Percentiles rank a stretch among this genome's conserved stretches.
phyloP scores from a whole-genome alignment of 2,113 vertebrate species.

The Sander vitreus region DNA sequence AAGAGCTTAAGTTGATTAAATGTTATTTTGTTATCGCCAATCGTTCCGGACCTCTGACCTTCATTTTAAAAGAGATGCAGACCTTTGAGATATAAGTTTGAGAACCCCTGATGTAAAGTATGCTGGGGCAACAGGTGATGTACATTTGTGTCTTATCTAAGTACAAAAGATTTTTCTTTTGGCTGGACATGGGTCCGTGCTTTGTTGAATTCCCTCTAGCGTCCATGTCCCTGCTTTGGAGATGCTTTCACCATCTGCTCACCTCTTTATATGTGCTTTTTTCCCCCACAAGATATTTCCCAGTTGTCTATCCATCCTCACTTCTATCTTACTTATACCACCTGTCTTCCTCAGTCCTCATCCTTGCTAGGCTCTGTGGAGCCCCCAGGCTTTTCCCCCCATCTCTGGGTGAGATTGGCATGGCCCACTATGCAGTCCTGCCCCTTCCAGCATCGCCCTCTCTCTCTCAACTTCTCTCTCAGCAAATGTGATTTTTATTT shows the following conservation, averaged over 20 bases:
- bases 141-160: not conserved
- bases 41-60: too few species aligned
- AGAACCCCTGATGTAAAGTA: not conserved
- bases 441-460: conserved; percentile 42
- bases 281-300: not conserved
- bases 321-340: conserved; percentile 25
- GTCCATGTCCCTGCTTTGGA: not conserved
- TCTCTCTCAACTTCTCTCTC: conserved; percentile 40
- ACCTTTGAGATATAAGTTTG: too few species aligned
- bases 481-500: conserved; percentile 53
- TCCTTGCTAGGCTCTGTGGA: conserved; percentile 17
- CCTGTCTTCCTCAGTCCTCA: conserved; percentile 43
- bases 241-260: conserved; percentile 2
- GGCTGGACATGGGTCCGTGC: not conserved
- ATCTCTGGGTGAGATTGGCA: conserved; percentile 52
- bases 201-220: not conserved
- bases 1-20: too few species aligned
- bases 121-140: not conserved
- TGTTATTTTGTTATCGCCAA: too few species aligned
- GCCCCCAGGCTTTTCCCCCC: conserved; percentile 16
- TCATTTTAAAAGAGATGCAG: too few species aligned
- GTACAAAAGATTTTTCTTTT: not conserved
- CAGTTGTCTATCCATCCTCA: not conserved
- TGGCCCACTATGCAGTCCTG: conserved; percentile 11
- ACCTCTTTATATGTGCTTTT: not conserved